A percentile compares a stretch with the other conserved stretches of the same genome.
Conservation (phyloP, 2,113 vertebrate species). For the Heliornis fulica region DNA sequence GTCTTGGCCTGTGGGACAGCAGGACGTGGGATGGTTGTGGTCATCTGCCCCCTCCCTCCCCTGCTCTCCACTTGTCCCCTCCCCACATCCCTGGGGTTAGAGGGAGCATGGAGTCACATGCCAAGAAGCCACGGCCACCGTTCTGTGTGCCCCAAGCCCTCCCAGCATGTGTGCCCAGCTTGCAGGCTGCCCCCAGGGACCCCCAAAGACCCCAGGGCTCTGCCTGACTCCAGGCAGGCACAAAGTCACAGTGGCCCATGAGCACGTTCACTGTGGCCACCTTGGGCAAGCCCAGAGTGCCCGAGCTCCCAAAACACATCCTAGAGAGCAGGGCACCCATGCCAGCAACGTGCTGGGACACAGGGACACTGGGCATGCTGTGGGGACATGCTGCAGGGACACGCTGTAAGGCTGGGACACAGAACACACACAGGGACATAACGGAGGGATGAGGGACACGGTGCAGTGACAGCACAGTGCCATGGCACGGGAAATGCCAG, state of each 20-base stretch:
- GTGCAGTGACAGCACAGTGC: not conserved
- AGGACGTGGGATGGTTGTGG: not conserved
- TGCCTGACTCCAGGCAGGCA: not conserved
- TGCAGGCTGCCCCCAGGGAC: fast-evolving
- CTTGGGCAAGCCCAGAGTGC: not conserved
- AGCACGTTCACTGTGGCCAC: not conserved
- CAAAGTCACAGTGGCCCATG: not conserved
- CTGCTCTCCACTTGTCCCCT: not conserved
- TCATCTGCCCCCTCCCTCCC: not conserved
- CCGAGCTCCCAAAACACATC: not conserved
- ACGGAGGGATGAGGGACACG: not conserved
- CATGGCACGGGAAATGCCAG: fast-evolving
- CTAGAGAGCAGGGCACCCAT: not conserved
- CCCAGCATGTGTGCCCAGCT: not conserved
- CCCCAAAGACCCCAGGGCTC: not conserved
- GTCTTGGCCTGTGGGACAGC: slow-evolving; percentile 84
- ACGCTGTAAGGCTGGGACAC: not conserved
- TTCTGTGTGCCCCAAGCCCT: not conserved
- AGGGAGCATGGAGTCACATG: not conserved
- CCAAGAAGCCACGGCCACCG: not conserved
- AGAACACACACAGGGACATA: not conserved
- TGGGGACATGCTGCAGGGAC: not conserved
- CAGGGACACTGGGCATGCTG: not conserved
- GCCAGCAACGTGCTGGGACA: not conserved
- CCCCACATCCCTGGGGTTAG: not conserved